Evolutionary conservation across 1,140 invertebrate species (phyloP).

Genomic region (Eulimnadia texana): DNA sequence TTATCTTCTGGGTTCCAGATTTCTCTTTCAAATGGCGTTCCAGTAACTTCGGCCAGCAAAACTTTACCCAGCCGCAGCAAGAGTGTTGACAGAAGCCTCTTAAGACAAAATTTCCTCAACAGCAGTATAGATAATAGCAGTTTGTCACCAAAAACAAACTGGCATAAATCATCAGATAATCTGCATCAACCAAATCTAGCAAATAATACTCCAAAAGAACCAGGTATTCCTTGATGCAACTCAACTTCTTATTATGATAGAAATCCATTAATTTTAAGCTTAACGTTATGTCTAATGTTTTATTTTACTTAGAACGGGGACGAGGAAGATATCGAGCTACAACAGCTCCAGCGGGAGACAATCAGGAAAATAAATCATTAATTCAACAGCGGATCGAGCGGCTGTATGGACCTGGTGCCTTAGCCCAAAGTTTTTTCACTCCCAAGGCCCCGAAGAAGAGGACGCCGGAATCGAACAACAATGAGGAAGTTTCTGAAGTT

Average conservation of each 20-base stretch:
- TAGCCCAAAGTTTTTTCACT: slow-evolving; percentile 60
- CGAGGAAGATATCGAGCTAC: not conserved
- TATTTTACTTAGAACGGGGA: too few relatives aligned
- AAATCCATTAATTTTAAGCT: too few relatives aligned
- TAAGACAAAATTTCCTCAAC: slow-evolving; percentile 10
- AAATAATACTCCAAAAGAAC: not conserved
- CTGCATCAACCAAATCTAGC: not conserved
- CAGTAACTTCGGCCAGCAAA: slow-evolving; percentile 1
- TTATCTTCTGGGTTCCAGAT: slow-evolving; percentile 24
- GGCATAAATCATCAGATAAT: not conserved
- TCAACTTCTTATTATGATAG: not conserved
- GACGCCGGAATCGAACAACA: slow-evolving; percentile 10
- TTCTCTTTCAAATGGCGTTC: slow-evolving; percentile 8
- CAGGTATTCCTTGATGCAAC: not conserved
- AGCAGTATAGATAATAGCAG: not conserved
- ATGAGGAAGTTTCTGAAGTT: too few relatives aligned
- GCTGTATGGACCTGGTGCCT: slow-evolving; percentile 65
- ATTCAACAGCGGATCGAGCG: slow-evolving; percentile 75
- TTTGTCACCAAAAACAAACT: not conserved
- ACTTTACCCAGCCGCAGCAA: slow-evolving; percentile 8
- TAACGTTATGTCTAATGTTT: too few relatives aligned
- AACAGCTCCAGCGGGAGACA: not conserved
- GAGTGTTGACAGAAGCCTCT: slow-evolving; percentile 15
- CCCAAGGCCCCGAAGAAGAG: slow-evolving; percentile 18
- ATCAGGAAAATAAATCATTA: slow-evolving; percentile 41